phyloP scores from a whole-genome alignment of 2,113 vertebrate genomes.

The Callaeas wilsoni region DNA sequence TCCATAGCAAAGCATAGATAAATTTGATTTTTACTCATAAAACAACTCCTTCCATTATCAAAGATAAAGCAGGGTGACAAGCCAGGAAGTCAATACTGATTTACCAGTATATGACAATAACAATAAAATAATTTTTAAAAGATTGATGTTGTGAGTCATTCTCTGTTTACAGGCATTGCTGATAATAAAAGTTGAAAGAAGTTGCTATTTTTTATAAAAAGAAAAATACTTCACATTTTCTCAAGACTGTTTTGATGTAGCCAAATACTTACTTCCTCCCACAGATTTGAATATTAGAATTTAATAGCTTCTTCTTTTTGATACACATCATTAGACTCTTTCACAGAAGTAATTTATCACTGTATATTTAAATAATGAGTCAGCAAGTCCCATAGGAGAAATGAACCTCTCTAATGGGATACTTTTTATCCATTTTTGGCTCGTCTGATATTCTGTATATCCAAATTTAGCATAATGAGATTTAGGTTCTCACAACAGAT shows the following conservation, averaged over 20 bases:
- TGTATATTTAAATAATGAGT: constrained; percentile 6
- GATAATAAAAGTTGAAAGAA: background rate
- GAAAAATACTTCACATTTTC: background rate
- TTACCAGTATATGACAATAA: background rate
- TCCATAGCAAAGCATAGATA: background rate
- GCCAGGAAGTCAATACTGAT: background rate
- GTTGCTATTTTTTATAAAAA: background rate
- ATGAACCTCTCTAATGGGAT: background rate
- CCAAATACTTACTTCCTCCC: background rate
- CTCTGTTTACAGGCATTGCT: background rate
- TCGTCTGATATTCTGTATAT: background rate
- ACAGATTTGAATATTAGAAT: background rate
- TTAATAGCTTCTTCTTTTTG: background rate
- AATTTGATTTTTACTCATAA: constrained; percentile 19
- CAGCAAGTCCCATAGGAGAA: background rate
- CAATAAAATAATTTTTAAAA: background rate
- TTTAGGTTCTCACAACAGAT: background rate
- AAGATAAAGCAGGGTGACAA: background rate
- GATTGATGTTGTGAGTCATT: background rate
- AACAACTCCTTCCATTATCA: background rate
- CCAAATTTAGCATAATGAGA: background rate
- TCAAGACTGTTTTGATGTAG: background rate
- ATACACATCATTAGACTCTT: background rate
- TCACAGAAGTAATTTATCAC: background rate
- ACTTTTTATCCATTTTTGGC: background rate